Conservation (phyloP, 2,113 vertebrate genomes). For the Tylochromis polylepis region DNA sequence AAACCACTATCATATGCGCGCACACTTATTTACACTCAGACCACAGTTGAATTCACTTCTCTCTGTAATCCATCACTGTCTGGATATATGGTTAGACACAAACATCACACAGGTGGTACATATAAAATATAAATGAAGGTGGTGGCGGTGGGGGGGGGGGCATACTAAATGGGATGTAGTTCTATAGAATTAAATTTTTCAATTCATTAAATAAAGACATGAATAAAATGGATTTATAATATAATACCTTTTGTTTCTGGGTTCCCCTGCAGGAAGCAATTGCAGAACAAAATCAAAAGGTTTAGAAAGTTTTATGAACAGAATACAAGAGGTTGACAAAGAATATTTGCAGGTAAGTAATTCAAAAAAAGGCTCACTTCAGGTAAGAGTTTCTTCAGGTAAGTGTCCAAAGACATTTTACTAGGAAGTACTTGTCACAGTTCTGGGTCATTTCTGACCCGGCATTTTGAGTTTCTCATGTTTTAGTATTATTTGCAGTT, state of each 20-base stretch:
- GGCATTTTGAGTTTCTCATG: no score
- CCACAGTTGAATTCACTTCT: conserved; percentile 4
- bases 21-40: background rate
- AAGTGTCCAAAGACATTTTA: background rate
- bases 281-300: background rate
- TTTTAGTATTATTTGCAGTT: no score
- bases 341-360: background rate
- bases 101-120: conserved; percentile 15
- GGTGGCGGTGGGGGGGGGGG: background rate
- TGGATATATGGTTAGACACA: conserved; percentile 30
- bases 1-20: conserved; percentile 54
- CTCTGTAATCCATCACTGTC: conserved; percentile 41
- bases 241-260: background rate
- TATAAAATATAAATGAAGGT: background rate
- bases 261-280: background rate
- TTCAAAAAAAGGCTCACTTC: background rate
- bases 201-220: background rate
- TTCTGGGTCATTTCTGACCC: no score
- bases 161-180: background rate
- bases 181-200: background rate
- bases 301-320: background rate
- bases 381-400: background rate
- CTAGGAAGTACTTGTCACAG: background rate
- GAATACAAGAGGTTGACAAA: background rate
- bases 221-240: background rate